phyloP scores from a whole-genome alignment of 2,888 invertebrate species.

The Anoplius nigerrimus region DNA sequence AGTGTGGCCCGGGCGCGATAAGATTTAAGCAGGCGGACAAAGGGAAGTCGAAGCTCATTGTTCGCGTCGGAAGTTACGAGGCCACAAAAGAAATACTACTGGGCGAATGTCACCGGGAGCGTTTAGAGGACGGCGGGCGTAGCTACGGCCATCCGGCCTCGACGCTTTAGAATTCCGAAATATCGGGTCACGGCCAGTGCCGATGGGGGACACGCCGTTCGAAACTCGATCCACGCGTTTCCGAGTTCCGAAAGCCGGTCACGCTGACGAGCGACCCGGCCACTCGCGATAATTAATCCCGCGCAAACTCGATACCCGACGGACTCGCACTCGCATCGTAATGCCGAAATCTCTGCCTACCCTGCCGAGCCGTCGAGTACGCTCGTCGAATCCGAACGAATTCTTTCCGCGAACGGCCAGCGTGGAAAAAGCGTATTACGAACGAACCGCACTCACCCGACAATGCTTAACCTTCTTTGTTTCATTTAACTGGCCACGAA shows the following conservation, averaged over 20 bases:
- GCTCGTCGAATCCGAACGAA: too few species aligned
- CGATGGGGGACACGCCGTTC: slow-evolving; percentile 16
- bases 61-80: too few species aligned
- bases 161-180: not conserved
- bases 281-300: slow-evolving; percentile 50
- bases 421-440: too few species aligned
- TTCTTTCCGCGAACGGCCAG: too few species aligned
- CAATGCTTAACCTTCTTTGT: too few species aligned
- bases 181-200: slow-evolving; percentile 22
- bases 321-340: slow-evolving; percentile 6
- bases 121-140: not conserved
- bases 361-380: too few species aligned
- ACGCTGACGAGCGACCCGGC: slow-evolving; percentile 34
- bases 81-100: too few species aligned
- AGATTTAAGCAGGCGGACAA: too few species aligned
- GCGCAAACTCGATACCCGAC: slow-evolving; percentile 37
- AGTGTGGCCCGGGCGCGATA: too few species aligned
- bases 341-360: not conserved
- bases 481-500: too few species aligned
- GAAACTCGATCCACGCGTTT: slow-evolving; percentile 20
- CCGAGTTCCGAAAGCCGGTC: slow-evolving; percentile 27
- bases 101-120: not conserved
- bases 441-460: too few species aligned
- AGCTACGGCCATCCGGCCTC: slow-evolving; percentile 6
- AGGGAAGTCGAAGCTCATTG: too few species aligned